These are phyloP conservation scores for Sycophila sp. DNA, from an alignment of 1,140 invertebrate species.

Conservation along the genomic window DNA sequence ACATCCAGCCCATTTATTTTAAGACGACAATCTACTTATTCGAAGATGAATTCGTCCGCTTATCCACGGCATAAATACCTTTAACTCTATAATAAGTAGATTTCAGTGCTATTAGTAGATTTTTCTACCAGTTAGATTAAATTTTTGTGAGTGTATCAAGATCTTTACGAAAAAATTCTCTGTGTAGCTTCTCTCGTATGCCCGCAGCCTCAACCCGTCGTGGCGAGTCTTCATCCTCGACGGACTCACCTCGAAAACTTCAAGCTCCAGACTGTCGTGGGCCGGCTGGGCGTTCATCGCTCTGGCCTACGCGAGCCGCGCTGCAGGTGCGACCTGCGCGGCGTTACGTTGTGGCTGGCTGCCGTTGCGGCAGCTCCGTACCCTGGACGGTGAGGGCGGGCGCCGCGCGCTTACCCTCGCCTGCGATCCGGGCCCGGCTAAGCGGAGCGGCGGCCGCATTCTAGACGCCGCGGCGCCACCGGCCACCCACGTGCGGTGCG, in stretches of 20 bases:
- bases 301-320: constrained; percentile 21
- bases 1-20: too few species aligned
- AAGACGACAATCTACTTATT: too few species aligned
- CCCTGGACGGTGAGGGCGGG: constrained; percentile 2
- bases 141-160: too few species aligned
- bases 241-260: constrained; percentile 64
- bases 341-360: neutral
- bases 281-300: constrained; percentile 41
- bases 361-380: constrained; percentile 11
- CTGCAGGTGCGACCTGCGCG: neutral
- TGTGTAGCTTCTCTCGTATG: neutral
- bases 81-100: too few species aligned
- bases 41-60: too few species aligned
- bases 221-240: too few species aligned
- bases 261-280: constrained; percentile 63
- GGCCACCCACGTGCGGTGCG: too few species aligned
- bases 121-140: too few species aligned
- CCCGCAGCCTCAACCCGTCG: neutral
- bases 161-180: too few species aligned
- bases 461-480: neutral
- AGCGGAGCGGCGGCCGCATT: constrained; percentile 26
- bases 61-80: too few species aligned
- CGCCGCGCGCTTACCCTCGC: neutral
- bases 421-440: constrained; percentile 7
- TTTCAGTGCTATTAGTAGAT: too few species aligned